Percentiles rank a stretch among this genome's conserved stretches.
phyloP scores from a whole-genome alignment of 2,797 vertebrate genomes.

The Perdix hodgsoniae region DNA sequence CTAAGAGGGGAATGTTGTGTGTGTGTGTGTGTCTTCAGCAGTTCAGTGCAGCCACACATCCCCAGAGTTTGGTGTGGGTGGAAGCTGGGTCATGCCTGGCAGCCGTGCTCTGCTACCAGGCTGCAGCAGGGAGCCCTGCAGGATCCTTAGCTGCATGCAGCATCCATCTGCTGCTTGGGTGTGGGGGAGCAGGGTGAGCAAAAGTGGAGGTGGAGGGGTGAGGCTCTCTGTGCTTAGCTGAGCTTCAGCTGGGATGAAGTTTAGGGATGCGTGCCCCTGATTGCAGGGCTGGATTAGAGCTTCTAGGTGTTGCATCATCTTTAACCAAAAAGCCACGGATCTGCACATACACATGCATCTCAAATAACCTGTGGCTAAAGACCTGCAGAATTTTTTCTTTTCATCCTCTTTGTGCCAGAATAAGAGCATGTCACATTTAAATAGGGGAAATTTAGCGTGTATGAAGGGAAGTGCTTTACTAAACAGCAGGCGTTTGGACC shows the following conservation, averaged over 20 bases:
- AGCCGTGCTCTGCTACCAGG: not conserved
- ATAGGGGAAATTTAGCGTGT: not conserved
- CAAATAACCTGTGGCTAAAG: not conserved
- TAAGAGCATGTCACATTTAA: not conserved
- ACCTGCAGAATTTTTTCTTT: not conserved
- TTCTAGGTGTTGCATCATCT: constrained; percentile 1
- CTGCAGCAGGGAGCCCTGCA: not conserved
- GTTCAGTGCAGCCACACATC: not conserved
- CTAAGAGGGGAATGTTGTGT: not conserved
- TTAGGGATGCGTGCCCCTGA: not conserved
- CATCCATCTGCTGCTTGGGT: not conserved
- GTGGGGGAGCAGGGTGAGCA: not conserved
- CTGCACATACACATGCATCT: not conserved
- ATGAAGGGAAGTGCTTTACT: not conserved
- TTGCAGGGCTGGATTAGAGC: not conserved
- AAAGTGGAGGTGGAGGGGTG: not conserved
- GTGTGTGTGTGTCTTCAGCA: no score
- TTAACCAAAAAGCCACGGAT: not conserved
- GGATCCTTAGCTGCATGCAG: not conserved
- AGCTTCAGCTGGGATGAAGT: not conserved
- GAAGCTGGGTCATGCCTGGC: not conserved
- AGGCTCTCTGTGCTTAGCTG: not conserved
- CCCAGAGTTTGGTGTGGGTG: not conserved
- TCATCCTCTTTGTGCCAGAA: not conserved
- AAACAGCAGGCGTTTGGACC: not conserved